A percentile compares a stretch with the other conserved stretches of the same genome.
Evolutionary conservation across 2,113 vertebrate species (phyloP).

Genomic region (Epinephelus moara): DNA sequence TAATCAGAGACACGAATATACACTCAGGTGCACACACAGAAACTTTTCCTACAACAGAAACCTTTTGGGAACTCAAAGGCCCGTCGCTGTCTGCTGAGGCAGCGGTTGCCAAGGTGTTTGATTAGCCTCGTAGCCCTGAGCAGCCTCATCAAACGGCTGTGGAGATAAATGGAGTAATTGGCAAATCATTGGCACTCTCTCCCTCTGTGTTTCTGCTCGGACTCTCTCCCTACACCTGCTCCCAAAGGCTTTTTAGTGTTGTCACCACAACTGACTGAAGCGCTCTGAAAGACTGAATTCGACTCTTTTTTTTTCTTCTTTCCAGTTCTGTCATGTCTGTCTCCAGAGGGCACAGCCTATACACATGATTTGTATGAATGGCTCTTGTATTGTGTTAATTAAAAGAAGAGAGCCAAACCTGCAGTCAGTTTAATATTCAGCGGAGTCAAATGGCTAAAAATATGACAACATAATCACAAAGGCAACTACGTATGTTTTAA

Average conservation of each 20-base stretch:
- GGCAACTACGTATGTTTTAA: neutral
- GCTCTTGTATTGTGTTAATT: neutral
- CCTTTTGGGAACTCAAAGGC: slow-evolving; percentile 12
- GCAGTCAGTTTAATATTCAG: neutral
- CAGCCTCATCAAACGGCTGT: slow-evolving; percentile 45
- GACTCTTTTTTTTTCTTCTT: neutral
- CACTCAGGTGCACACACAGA: neutral
- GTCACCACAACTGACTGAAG: neutral
- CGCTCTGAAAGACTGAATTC: neutral
- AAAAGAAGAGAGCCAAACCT: neutral
- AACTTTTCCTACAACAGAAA: neutral
- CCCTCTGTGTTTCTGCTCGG: slow-evolving; percentile 11
- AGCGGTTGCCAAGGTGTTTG: slow-evolving; percentile 40
- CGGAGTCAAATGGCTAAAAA: neutral
- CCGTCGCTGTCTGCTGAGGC: slow-evolving; percentile 35
- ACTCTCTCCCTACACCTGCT: neutral
- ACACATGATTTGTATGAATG: neutral
- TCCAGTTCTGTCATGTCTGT: neutral
- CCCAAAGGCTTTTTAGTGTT: neutral
- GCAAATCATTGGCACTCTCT: slow-evolving; percentile 26
- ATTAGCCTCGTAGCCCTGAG: slow-evolving; percentile 53
- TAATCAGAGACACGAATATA: neutral
- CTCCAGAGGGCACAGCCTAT: neutral
- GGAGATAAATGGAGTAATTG: slow-evolving; percentile 67
- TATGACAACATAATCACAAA: neutral